Conservation (phyloP, 2,888 invertebrate species). For the Heteromyza rotundicornis region DNA sequence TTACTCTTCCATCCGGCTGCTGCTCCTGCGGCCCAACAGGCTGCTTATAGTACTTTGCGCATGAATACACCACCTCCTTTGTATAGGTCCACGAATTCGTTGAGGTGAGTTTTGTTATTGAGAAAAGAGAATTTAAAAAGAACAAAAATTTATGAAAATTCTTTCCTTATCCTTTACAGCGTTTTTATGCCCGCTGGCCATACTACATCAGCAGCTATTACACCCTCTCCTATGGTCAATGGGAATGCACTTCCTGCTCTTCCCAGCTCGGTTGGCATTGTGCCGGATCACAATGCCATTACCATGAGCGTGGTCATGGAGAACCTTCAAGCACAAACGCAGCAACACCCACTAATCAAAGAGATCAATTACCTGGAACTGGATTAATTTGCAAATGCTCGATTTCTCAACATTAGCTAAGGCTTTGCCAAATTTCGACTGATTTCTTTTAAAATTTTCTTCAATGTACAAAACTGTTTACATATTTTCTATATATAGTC, state of each 20-base stretch:
- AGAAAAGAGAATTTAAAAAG: background rate
- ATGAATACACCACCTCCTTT: constrained; percentile 84
- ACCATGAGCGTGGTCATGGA: constrained; percentile 35
- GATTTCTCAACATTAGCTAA: constrained; percentile 5
- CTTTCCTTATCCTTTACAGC: constrained; percentile 32
- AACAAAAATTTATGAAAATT: background rate
- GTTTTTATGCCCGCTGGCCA: constrained; percentile 32
- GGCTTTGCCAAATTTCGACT: constrained; percentile 27
- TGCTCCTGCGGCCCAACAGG: constrained; percentile 58
- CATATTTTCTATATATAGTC: background rate
- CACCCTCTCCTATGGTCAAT: background rate
- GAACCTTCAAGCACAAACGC: constrained; percentile 33
- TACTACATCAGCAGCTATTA: background rate
- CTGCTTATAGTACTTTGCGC: constrained; percentile 52
- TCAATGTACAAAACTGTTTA: constrained; percentile 23
- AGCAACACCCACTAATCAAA: constrained; percentile 35
- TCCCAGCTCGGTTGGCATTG: constrained; percentile 22
- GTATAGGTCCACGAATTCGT: constrained; percentile 84
- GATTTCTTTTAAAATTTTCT: too few species aligned
- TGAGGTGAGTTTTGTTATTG: constrained; percentile 66
- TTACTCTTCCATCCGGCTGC: constrained; percentile 71
- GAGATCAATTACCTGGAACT: constrained; percentile 46
- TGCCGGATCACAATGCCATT: constrained; percentile 35
- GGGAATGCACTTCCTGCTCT: too few species aligned
- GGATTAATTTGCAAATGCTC: constrained; percentile 35